phyloP scores from a whole-genome alignment of 2,113 vertebrate genomes.

The Mormyrus iriodes region DNA sequence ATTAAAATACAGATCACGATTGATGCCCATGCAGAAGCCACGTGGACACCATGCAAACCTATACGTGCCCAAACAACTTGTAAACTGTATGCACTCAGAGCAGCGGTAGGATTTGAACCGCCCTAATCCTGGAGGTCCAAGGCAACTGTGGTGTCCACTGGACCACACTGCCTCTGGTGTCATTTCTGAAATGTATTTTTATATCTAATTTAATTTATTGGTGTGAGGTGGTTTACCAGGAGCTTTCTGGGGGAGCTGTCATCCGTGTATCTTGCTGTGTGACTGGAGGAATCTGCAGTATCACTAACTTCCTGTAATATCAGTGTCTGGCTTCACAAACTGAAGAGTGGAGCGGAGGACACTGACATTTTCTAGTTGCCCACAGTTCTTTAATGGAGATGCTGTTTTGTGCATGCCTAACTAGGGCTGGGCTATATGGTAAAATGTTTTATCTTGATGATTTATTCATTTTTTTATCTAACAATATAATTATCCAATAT shows the following conservation, averaged over 20 bases:
- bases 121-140: not conserved
- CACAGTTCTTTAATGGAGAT: not conserved
- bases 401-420: not conserved
- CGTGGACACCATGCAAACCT: not conserved
- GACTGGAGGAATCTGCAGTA: not conserved
- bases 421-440: not conserved
- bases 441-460: not conserved
- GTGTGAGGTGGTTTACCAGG: not conserved
- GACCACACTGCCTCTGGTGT: not conserved
- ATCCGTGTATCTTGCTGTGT: not conserved
- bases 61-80: not conserved
- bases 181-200: not conserved
- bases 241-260: not conserved
- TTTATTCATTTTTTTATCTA: no score
- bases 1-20: not conserved
- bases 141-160: not conserved
- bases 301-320: not conserved
- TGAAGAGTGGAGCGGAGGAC: slow-evolving; percentile 1
- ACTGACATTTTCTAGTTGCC: not conserved
- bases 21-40: not conserved
- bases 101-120: not conserved
- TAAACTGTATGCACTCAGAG: not conserved
- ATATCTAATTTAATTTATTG: not conserved
- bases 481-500: no score
- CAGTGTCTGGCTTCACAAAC: slow-evolving; percentile 1